Percentiles rank a stretch among this genome's conserved stretches.
phyloP scores from a whole-genome alignment of 2,797 vertebrate species.

The Phoeniculus purpureus region DNA sequence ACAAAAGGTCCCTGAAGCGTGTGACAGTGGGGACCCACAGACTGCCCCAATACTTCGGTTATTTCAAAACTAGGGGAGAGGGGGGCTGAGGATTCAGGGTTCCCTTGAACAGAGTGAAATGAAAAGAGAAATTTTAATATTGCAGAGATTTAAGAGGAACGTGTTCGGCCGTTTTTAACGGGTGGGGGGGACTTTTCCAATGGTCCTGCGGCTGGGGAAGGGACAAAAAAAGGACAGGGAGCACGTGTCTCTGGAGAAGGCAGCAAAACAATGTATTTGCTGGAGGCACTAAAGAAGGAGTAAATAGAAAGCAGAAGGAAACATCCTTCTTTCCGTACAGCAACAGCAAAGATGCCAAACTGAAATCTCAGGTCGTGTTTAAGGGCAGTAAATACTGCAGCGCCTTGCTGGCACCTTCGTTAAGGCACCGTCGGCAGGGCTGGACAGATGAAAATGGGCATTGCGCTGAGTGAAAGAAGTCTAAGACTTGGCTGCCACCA shows the following conservation, averaged over 20 bases:
- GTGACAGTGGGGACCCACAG: constrained; percentile 18
- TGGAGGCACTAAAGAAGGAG: background rate
- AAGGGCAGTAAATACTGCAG: constrained; percentile 5
- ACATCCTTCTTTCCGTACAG: constrained; percentile 16
- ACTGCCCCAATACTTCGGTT: constrained; percentile 42
- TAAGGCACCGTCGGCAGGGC: background rate
- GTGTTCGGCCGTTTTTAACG: background rate
- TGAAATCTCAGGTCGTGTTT: background rate
- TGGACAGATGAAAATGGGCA: constrained; percentile 59
- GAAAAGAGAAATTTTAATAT: constrained; percentile 1
- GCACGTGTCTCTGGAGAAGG: constrained; percentile 18
- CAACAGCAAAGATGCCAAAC: background rate
- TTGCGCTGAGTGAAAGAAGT: constrained; percentile 15
- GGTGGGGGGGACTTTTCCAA: background rate
- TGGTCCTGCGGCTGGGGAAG: constrained; percentile 9
- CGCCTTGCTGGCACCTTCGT: constrained; percentile 8
- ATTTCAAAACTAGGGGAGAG: constrained; percentile 17
- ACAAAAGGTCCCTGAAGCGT: constrained; percentile 49
- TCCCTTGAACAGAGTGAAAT: background rate
- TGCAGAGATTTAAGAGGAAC: background rate
- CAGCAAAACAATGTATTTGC: background rate
- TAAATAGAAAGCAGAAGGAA: constrained; percentile 22
- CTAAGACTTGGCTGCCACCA: constrained; percentile 55
- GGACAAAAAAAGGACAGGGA: constrained; percentile 37
- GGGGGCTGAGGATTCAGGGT: constrained; percentile 9